A percentile compares a stretch with the other conserved stretches of the same genome.
phyloP scores from a whole-genome alignment of 1,140 invertebrate species.

The Akabosia matsudoensis region DNA sequence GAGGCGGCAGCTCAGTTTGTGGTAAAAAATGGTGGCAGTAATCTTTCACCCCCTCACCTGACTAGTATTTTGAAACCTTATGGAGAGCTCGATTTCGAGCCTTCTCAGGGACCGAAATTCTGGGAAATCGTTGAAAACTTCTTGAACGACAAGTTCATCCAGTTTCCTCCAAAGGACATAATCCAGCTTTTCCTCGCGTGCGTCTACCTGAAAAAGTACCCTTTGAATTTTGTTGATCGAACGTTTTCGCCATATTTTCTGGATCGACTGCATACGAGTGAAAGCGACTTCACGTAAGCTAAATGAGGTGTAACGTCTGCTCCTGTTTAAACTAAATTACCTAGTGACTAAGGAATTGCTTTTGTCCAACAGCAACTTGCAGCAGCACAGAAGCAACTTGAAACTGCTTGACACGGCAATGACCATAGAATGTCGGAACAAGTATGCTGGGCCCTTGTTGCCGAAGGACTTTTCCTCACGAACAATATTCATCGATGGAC shows the following conservation, averaged over 20 bases:
- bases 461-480: constrained; percentile 56
- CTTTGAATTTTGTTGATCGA: constrained; percentile 61
- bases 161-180: constrained; percentile 60
- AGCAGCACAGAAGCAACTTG: constrained; percentile 54
- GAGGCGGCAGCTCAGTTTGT: constrained; percentile 61
- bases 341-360: constrained; percentile 1
- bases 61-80: constrained; percentile 61
- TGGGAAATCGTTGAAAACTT: constrained; percentile 60
- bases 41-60: constrained; percentile 57
- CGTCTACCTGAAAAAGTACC: constrained; percentile 64
- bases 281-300: constrained; percentile 39
- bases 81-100: constrained; percentile 62
- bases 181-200: constrained; percentile 64
- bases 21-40: constrained; percentile 53
- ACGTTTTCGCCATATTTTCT: constrained; percentile 64
- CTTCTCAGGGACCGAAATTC: constrained; percentile 57
- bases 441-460: constrained; percentile 60
- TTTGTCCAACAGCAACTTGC: constrained; percentile 43
- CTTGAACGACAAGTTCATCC: constrained; percentile 60
- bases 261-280: constrained; percentile 56
- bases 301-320: too few relatives aligned
- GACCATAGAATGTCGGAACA: constrained; percentile 59
- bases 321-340: constrained; percentile 14
- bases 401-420: constrained; percentile 64
- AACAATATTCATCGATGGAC: constrained; percentile 55